Evolutionary conservation across 2,888 invertebrate species (phyloP).

Genomic region (Nomada fucata): DNA sequence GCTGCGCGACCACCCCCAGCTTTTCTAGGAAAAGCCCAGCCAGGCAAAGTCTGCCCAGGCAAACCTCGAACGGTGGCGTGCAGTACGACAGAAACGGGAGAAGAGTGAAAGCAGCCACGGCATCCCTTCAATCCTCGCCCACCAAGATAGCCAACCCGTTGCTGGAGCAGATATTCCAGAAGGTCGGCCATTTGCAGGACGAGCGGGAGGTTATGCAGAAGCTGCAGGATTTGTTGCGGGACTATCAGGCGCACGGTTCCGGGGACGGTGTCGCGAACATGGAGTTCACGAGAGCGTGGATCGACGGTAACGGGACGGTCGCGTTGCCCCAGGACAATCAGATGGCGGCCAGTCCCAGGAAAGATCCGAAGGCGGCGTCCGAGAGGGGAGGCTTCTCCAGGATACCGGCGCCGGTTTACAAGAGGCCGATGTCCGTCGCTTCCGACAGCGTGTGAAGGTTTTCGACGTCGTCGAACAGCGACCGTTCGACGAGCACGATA

Average conservation of each 20-base stretch:
- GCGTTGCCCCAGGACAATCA: constrained; percentile 82
- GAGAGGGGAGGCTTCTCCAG: constrained; percentile 84
- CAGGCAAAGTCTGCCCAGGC: constrained; percentile 82
- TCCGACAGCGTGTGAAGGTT: constrained; percentile 78
- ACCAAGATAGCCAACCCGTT: constrained; percentile 88
- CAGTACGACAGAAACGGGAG: constrained; percentile 72
- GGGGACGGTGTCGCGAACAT: constrained; percentile 87
- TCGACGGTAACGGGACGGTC: constrained; percentile 89
- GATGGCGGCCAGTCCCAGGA: constrained; percentile 84
- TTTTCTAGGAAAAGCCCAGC: constrained; percentile 83
- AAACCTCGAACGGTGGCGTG: constrained; percentile 83
- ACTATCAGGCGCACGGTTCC: constrained; percentile 84
- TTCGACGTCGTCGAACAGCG: neutral
- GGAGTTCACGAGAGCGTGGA: constrained; percentile 90
- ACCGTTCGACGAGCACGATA: constrained; percentile 27
- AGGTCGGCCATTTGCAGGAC: constrained; percentile 90
- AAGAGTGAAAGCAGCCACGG: constrained; percentile 79
- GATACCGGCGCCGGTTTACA: constrained; percentile 85
- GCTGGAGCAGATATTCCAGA: constrained; percentile 89
- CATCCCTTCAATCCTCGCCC: constrained; percentile 87
- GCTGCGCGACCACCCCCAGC: constrained; percentile 79
- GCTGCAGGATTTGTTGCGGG: constrained; percentile 89
- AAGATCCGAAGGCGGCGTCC: constrained; percentile 84
- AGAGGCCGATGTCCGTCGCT: constrained; percentile 80
- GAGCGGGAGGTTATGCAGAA: constrained; percentile 90